phyloP scores from a whole-genome alignment of 2,113 vertebrate species.

The Camelus bactrianus region DNA sequence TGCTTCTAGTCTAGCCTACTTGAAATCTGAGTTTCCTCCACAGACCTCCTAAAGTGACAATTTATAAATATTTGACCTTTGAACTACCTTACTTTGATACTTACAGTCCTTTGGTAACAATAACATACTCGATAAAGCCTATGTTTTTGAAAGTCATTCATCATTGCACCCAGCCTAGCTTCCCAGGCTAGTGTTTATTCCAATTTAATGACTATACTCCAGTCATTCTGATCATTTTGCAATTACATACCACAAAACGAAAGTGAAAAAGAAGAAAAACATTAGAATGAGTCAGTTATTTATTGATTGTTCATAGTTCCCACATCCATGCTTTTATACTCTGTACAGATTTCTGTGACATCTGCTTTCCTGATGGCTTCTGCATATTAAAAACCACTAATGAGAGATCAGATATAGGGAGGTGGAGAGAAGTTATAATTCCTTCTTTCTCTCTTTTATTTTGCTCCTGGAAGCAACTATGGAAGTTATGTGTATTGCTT shows the following conservation, averaged over 20 bases:
- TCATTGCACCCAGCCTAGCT: not conserved
- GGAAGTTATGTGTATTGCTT: not conserved
- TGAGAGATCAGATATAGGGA: not conserved
- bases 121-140: not conserved
- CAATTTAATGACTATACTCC: not conserved
- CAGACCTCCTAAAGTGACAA: not conserved
- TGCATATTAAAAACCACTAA: not conserved
- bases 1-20: not conserved
- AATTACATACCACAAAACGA: not conserved
- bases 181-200: not conserved
- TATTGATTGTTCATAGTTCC: not conserved
- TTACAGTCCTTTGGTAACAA: not conserved
- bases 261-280: not conserved
- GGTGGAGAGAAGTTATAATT: not conserved
- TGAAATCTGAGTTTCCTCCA: not conserved
- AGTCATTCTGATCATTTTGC: not conserved
- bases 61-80: not conserved
- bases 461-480: not conserved
- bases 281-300: not conserved
- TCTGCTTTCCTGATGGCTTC: not conserved
- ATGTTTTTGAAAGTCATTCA: not conserved
- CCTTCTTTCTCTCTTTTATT: not conserved
- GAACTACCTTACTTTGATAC: not conserved
- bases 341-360: not conserved
- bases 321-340: not conserved